phyloP scores from a whole-genome alignment of 1,140 invertebrate species.

The Manduca sexta region DNA sequence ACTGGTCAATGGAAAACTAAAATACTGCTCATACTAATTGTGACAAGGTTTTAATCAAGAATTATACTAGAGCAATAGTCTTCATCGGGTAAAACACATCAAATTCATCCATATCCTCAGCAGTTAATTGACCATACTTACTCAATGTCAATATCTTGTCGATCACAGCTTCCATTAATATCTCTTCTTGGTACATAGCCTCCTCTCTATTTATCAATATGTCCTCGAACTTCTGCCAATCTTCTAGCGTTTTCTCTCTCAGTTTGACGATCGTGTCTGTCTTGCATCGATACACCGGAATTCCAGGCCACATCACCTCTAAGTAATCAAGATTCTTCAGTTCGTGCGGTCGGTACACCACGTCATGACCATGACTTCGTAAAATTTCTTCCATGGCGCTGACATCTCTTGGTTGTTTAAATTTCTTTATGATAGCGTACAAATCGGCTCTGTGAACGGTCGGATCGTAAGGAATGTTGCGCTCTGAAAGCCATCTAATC shows the following conservation, averaged over 20 bases:
- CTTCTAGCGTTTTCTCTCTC: neutral
- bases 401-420: neutral
- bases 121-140: neutral
- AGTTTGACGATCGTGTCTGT: too few species aligned
- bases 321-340: neutral
- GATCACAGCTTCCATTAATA: neutral
- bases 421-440: slow-evolving; percentile 3
- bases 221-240: neutral
- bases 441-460: neutral
- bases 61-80: neutral
- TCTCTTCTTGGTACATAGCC: slow-evolving; percentile 4
- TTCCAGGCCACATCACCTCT: too few species aligned
- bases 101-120: neutral
- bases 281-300: too few species aligned
- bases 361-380: slow-evolving; percentile 1
- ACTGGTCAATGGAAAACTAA: too few species aligned
- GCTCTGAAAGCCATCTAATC: slow-evolving; percentile 3
- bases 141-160: neutral
- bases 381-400: neutral
- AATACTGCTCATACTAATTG: too few species aligned
- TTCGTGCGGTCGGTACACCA: neutral
- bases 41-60: neutral
- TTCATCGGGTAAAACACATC: neutral
- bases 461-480: neutral
- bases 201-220: neutral